A percentile compares a stretch with the other conserved stretches of the same genome.
These are phyloP conservation scores for Plecotus auritus DNA, from an alignment of 2,113 vertebrate genomes.

Conservation along the genomic window DNA sequence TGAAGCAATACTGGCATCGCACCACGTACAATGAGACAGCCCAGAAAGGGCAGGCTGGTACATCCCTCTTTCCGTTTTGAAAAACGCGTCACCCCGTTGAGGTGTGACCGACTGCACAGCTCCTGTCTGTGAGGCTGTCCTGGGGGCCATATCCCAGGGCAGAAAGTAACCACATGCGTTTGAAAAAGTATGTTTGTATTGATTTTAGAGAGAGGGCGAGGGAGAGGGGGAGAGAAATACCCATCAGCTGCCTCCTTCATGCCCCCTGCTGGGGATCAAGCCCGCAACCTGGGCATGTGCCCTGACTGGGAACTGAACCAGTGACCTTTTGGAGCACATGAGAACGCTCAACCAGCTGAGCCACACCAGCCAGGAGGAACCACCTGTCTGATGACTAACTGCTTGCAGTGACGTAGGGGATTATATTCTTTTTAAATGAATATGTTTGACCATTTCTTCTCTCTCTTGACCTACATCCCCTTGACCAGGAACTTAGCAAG, in stretches of 20 bases:
- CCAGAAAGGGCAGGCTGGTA: not conserved
- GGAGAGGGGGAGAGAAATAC: too few species aligned
- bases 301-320: too few species aligned
- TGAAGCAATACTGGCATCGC: not conserved
- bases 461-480: not conserved
- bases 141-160: not conserved
- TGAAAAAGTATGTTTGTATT: too few species aligned
- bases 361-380: too few species aligned
- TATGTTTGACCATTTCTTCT: not conserved
- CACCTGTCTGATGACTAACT: not conserved
- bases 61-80: not conserved
- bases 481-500: not conserved
- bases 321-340: too few species aligned
- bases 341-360: too few species aligned
- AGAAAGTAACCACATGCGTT: not conserved
- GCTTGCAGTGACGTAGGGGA: not conserved
- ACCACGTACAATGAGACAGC: accelerated
- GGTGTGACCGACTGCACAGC: too few species aligned
- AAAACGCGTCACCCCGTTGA: not conserved
- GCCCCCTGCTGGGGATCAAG: too few species aligned
- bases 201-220: too few species aligned
- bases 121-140: not conserved
- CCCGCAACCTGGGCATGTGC: too few species aligned
- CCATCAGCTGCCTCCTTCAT: too few species aligned
- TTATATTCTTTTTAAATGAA: not conserved